A percentile compares a stretch with the other conserved stretches of the same genome.
phyloP scores from a whole-genome alignment of 2,888 invertebrate species.

The Microplitis deprimator region DNA sequence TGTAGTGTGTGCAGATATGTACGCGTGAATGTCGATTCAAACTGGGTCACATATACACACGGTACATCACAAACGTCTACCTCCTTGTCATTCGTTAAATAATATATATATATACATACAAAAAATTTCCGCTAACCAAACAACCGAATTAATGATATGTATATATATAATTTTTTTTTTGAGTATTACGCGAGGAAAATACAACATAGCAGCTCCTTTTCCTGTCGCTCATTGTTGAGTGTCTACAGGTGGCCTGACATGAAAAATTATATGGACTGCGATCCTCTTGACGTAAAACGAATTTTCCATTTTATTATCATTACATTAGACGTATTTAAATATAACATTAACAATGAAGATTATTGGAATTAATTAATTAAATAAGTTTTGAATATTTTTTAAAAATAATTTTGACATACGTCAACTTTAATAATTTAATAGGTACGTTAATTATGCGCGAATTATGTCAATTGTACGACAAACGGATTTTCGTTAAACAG shows the following conservation, averaged over 20 bases:
- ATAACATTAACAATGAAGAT: background rate
- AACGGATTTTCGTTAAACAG: slow-evolving; percentile 42
- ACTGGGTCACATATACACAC: slow-evolving; percentile 17
- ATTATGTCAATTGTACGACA: slow-evolving; percentile 33
- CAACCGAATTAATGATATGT: slow-evolving; percentile 32
- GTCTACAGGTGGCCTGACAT: slow-evolving; percentile 31
- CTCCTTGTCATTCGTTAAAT: slow-evolving; percentile 16
- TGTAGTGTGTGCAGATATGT: slow-evolving; percentile 2
- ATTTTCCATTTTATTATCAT: background rate
- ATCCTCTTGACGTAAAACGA: slow-evolving; percentile 1
- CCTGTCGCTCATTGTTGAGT: slow-evolving; percentile 31
- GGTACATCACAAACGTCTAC: background rate
- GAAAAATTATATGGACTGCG: slow-evolving; percentile 18
- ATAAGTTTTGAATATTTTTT: background rate
- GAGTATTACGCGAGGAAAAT: slow-evolving; percentile 22
- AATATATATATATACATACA: background rate
- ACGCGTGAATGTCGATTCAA: slow-evolving; percentile 23
- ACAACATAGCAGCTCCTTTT: slow-evolving; percentile 18
- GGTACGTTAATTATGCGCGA: slow-evolving; percentile 33
- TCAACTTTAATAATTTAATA: slow-evolving; percentile 32
- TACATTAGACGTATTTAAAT: background rate
- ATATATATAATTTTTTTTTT: background rate
- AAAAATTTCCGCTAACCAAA: slow-evolving; percentile 2
- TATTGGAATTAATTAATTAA: background rate
- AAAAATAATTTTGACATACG: slow-evolving; percentile 42